Conservation (phyloP, 2,888 invertebrate species). For the Tortrix viridana region DNA sequence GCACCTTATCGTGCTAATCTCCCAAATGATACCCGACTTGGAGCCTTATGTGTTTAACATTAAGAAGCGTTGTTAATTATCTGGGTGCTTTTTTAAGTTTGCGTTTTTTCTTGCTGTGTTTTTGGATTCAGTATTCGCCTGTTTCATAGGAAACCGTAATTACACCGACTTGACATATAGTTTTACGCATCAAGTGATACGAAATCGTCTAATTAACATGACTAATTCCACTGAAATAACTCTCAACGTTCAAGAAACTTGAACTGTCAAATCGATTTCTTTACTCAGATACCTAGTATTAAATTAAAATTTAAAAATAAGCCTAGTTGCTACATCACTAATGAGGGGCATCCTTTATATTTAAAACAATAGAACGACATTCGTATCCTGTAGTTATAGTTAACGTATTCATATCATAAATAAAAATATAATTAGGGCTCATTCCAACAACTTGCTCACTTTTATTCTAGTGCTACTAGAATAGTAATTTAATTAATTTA, state of each 20-base stretch:
- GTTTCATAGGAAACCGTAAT: constrained; percentile 69
- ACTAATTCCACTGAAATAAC: constrained; percentile 35
- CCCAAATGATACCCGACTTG: neutral
- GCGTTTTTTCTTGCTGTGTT: constrained; percentile 49
- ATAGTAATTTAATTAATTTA: too few species aligned
- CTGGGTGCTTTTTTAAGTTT: constrained; percentile 28
- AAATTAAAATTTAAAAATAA: neutral
- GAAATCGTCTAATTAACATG: constrained; percentile 35
- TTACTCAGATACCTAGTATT: neutral
- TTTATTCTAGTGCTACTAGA: too few species aligned
- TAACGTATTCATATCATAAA: too few species aligned
- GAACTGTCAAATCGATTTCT: constrained; percentile 1
- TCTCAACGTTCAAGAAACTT: constrained; percentile 1
- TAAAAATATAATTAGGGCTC: too few species aligned
- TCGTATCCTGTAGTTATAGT: too few species aligned
- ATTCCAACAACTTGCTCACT: too few species aligned
- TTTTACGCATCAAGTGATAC: constrained; percentile 48
- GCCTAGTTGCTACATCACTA: too few species aligned
- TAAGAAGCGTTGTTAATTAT: constrained; percentile 9
- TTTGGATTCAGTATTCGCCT: constrained; percentile 54
- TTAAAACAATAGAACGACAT: too few species aligned
- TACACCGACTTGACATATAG: constrained; percentile 56
- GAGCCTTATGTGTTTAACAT: neutral
- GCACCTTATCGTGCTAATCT: constrained; percentile 30
- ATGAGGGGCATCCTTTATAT: too few species aligned